Conservation (phyloP, 2,888 invertebrate species). For the Rotaria magnacalcarata region DNA sequence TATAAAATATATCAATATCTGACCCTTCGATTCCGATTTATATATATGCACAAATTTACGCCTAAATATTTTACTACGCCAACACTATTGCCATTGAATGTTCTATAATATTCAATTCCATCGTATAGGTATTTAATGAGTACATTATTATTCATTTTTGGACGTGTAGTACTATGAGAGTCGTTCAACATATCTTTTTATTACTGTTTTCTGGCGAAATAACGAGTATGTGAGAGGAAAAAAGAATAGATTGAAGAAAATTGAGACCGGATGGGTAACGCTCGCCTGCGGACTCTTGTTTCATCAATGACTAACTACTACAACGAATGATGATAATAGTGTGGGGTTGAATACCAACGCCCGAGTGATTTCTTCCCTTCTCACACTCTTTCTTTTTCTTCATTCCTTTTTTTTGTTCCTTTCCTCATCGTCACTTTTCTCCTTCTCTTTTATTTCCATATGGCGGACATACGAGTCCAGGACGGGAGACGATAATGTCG, state of each 20-base stretch:
- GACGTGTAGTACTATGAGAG: background rate
- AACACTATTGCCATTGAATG: background rate
- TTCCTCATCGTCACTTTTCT: background rate
- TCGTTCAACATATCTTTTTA: background rate
- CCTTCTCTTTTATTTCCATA: constrained; percentile 7
- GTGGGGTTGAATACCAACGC: constrained; percentile 12
- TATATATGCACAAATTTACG: background rate
- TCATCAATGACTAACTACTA: background rate
- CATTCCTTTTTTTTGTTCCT: background rate
- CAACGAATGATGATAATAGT: background rate
- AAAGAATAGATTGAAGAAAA: background rate
- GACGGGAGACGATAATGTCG: constrained; percentile 9
- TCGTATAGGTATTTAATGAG: background rate
- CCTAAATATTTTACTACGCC: background rate
- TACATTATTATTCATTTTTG: background rate
- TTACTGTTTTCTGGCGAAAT: background rate
- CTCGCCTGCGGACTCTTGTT: constrained; percentile 17
- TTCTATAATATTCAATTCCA: background rate
- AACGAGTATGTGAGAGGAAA: background rate
- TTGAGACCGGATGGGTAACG: background rate
- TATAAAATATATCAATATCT: background rate
- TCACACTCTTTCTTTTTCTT: background rate
- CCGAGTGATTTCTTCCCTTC: background rate
- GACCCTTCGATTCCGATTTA: background rate
- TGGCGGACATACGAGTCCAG: constrained; percentile 14